Conservation (phyloP, 2,888 invertebrate species). For the Macaria notata region DNA sequence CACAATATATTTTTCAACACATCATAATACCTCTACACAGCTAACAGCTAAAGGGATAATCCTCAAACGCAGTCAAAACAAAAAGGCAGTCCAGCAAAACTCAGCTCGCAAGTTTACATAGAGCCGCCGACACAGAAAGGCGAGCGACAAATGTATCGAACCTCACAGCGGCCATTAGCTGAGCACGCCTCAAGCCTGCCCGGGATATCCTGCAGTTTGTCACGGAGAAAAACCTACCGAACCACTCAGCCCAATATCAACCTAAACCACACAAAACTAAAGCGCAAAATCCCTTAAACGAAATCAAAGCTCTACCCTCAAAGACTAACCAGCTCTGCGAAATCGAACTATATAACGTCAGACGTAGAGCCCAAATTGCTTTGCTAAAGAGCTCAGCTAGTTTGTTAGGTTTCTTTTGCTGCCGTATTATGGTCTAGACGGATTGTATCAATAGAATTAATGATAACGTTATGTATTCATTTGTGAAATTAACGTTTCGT, state of each 20-base stretch:
- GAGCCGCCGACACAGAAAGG: background rate
- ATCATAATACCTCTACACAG: no score
- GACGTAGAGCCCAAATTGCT: constrained; percentile 9
- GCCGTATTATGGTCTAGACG: constrained; percentile 23
- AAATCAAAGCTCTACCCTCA: constrained; percentile 3
- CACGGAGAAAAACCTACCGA: constrained; percentile 46
- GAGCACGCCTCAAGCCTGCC: constrained; percentile 36
- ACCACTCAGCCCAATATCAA: constrained; percentile 29
- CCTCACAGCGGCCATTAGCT: constrained; percentile 16
- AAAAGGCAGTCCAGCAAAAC: no score
- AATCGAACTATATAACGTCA: constrained; percentile 16
- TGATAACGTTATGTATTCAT: constrained; percentile 7
- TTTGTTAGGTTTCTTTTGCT: constrained; percentile 21
- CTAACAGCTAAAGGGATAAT: no score
- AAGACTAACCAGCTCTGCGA: constrained; percentile 9
- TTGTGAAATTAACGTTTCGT: constrained; percentile 1
- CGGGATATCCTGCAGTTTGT: constrained; percentile 52
- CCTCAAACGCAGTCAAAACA: no score
- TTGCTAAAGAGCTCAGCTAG: constrained; percentile 13
- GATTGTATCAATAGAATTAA: constrained; percentile 30
- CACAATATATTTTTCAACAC: no score
- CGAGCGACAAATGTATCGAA: background rate
- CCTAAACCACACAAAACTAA: constrained; percentile 25
- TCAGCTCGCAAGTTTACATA: background rate
- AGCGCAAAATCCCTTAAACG: constrained; percentile 24